These are phyloP conservation scores for Heterohyrax brucei DNA, from an alignment of 2,797 vertebrate genomes.

Conservation along the genomic window DNA sequence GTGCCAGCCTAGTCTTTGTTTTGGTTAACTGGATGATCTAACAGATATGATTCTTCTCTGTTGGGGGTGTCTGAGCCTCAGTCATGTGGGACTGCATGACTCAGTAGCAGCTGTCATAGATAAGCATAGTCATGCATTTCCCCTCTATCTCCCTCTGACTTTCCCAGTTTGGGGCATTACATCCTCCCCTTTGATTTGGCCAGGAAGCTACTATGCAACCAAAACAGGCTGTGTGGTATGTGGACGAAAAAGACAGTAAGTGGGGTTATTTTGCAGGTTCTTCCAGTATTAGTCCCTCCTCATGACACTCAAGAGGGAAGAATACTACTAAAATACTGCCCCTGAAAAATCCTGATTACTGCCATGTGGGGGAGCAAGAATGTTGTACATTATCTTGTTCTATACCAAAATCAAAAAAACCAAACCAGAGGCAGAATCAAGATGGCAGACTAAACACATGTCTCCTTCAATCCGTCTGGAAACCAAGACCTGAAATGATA, in stretches of 20 bases:
- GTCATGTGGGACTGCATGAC: not conserved
- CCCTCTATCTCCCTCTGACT: not conserved
- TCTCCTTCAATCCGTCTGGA: too few relatives aligned
- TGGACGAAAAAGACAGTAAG: not conserved
- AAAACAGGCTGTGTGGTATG: not conserved
- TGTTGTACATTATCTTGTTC: not conserved
- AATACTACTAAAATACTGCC: too few relatives aligned
- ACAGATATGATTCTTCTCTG: not conserved
- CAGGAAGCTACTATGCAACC: not conserved
- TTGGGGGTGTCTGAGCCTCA: not conserved
- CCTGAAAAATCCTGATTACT: not conserved
- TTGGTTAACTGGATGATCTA: not conserved
- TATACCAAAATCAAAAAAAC: too few relatives aligned
- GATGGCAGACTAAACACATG: too few relatives aligned
- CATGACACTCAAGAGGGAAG: conserved; percentile 1
- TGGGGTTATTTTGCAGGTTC: not conserved
- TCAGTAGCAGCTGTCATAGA: not conserved
- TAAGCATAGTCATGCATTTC: not conserved
- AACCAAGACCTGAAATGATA: too few relatives aligned
- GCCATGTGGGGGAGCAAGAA: not conserved
- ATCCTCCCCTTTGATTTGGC: not conserved
- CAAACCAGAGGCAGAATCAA: too few relatives aligned
- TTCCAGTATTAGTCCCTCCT: conserved; percentile 5
- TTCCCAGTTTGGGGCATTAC: not conserved
- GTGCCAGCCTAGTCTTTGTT: not conserved